Conservation (phyloP, 2,797 vertebrate genomes). For the Ctenochaetus hawaiiensis region DNA sequence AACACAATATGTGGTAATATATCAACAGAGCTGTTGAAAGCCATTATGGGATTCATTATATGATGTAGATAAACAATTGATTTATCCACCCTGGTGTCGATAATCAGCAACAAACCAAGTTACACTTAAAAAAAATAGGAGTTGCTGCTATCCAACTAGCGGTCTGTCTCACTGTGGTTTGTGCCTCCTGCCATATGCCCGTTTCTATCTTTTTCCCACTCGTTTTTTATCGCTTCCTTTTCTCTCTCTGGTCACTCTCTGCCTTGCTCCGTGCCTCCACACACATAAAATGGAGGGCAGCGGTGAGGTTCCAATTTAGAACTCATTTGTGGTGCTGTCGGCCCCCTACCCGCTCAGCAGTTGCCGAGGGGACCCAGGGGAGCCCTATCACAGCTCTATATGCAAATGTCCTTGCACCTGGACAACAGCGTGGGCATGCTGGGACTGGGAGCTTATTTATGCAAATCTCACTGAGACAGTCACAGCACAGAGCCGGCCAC, state of each 20-base stretch:
- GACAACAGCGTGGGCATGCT: conserved; percentile 95
- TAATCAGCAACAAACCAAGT: conserved; percentile 58
- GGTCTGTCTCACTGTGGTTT: conserved; percentile 47
- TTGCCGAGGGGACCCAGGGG: conserved; percentile 97
- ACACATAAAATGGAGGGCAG: conserved; percentile 86
- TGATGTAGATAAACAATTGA: conserved; percentile 63
- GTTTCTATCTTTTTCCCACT: conserved; percentile 48
- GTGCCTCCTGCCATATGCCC: conserved; percentile 59
- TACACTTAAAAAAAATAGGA: conserved; percentile 54
- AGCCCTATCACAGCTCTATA: conserved; percentile 99
- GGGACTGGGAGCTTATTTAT: conserved; percentile 99
- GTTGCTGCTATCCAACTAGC: conserved; percentile 45
- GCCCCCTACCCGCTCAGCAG: conserved; percentile 96
- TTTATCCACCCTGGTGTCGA: conserved; percentile 64
- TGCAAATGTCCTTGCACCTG: conserved; percentile 99
- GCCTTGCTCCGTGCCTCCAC: conserved; percentile 71
- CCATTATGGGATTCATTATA: conserved; percentile 63
- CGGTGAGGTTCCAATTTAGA: conserved; percentile 96
- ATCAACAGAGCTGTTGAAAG: conserved; percentile 63
- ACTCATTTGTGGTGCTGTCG: conserved; percentile 95
- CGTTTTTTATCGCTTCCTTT: conserved; percentile 65
- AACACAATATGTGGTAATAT: conserved; percentile 63
- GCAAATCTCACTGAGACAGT: conserved; percentile 91
- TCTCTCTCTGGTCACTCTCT: conserved; percentile 79
- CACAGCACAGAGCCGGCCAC: conserved; percentile 82